These are phyloP conservation scores for Peucedramus taeniatus DNA, from an alignment of 2,113 vertebrate genomes.

Conservation along the genomic window DNA sequence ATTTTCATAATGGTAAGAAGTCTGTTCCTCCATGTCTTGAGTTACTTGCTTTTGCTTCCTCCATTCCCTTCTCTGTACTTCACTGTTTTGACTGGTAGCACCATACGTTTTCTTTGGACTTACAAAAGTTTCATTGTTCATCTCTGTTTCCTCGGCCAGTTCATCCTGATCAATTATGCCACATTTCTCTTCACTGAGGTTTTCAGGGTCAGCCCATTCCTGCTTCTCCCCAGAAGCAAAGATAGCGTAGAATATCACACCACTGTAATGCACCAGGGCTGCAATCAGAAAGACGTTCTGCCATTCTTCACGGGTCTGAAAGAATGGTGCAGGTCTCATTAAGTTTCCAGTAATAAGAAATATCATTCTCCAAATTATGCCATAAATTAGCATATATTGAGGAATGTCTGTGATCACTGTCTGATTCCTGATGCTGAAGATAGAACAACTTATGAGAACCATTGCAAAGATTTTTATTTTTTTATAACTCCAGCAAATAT, in stretches of 20 bases:
- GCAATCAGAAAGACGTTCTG: constrained; percentile 96
- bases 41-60: constrained; percentile 74
- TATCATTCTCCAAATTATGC: not conserved
- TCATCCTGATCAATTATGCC: constrained; percentile 92
- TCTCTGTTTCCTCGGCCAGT: constrained; percentile 88
- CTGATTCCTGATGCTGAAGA: not conserved
- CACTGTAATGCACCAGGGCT: constrained; percentile 91
- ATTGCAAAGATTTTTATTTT: not conserved
- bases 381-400: not conserved
- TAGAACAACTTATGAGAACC: not conserved
- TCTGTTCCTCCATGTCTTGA: constrained; percentile 75
- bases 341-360: not conserved
- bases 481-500: not conserved
- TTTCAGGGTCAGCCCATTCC: constrained; percentile 93
- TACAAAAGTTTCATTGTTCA: constrained; percentile 75
- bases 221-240: constrained; percentile 98
- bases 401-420: not conserved
- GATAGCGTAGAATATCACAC: constrained; percentile 93
- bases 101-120: constrained; percentile 85
- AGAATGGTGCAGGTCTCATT: not conserved
- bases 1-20: constrained; percentile 77
- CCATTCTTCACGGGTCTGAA: constrained; percentile 95
- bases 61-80: constrained; percentile 74
- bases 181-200: constrained; percentile 87
- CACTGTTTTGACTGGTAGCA: constrained; percentile 78